A percentile compares a stretch with the other conserved stretches of the same genome.
phyloP scores from a whole-genome alignment of 1,140 invertebrate genomes.

The Philopotamus ludificatus region DNA sequence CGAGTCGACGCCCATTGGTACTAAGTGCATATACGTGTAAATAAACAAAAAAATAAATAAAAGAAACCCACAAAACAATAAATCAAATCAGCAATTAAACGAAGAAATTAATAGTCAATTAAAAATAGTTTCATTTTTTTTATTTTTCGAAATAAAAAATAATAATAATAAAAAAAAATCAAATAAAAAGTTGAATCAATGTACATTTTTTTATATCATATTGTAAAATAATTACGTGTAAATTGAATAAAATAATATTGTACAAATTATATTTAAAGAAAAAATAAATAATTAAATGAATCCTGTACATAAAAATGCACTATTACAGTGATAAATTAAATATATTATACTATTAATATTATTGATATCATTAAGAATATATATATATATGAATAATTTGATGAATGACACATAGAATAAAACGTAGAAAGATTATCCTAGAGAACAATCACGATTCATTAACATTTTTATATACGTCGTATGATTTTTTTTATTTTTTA shows the following conservation, averaged over 20 bases:
- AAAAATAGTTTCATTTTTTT: conserved; percentile 10
- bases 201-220: not conserved
- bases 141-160: too few relatives aligned
- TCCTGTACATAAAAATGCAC: too few relatives aligned
- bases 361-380: not conserved
- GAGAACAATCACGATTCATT: too few relatives aligned
- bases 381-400: too few relatives aligned
- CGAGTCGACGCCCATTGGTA: conserved; percentile 10
- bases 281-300: not conserved
- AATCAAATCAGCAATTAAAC: conserved; percentile 2
- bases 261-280: conserved; percentile 6
- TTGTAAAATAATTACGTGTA: too few relatives aligned
- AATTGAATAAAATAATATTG: conserved; percentile 22
- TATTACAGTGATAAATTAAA: not conserved
- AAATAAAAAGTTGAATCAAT: too few relatives aligned
- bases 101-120: conserved; percentile 6
- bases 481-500: too few relatives aligned
- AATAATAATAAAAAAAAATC: too few relatives aligned
- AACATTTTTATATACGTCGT: too few relatives aligned
- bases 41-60: not conserved
- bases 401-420: too few relatives aligned
- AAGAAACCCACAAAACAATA: not conserved
- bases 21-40: conserved; percentile 17
- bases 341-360: not conserved
- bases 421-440: too few relatives aligned